Base-by-base conservation (phyloP, 2,113 vertebrate genomes). In the Pithys albifrons region DNA sequence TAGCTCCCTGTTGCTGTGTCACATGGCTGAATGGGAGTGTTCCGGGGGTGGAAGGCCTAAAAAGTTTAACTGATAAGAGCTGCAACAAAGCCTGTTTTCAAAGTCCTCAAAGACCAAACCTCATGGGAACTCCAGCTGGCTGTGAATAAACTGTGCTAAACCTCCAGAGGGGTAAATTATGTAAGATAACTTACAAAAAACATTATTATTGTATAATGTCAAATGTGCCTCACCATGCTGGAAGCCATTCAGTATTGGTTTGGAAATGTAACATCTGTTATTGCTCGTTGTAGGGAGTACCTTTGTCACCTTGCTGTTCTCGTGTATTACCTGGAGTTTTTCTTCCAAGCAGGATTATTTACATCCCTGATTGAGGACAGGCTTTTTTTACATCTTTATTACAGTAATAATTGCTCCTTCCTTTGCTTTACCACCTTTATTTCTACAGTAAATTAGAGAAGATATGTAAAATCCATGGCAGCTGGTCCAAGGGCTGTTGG, bases 31-130 rank as follows among this genome's bases (percentile, higher is more conserved):
- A 33, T 7, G 5, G 3, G 25, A 51, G 43, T 3, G 8, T 2
- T 51, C 61, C 67, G 19, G 49, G 9, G 41, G 7, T 61, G 27
- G 22, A 74, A 39, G 23, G 23, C 7, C 23, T 37, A 10, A 25
- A 17, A 72, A 35, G 19, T 9, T 89, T 37, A 70, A 29, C 15
- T 35, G 23, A 12, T 22, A 29, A 0, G 7, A 71, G 20, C 29
- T 59, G 41, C 29, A 59, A 14, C 0, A 27, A 59, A 70, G 23
- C 8, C 13, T 61, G 35, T 81, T 70, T 51, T 62, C 2, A 0
- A 24, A 59, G 41, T 17, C 49, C 27, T 23, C 0, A 0, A 2
- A 39, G 20, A 59, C 31, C 28, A 76, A 83, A 41, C 8, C 12
- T 9, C 12, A 0, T 0, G 39, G 67, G 37, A 72, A 11, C 41